phyloP scores from a whole-genome alignment of 2,797 vertebrate species.

The Artibeus jamaicensis region DNA sequence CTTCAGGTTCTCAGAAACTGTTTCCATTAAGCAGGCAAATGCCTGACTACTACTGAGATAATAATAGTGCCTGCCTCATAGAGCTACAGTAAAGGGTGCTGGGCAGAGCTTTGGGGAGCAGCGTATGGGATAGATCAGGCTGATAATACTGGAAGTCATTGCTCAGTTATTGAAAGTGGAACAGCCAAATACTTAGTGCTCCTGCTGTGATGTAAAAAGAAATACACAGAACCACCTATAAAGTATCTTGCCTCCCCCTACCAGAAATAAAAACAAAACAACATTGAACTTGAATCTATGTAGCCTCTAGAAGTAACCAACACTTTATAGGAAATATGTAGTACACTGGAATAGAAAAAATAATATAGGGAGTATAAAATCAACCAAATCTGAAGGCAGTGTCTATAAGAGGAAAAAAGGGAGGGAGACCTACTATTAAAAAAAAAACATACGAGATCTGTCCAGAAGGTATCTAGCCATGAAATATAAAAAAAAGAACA shows the following conservation, averaged over 20 bases:
- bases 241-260: background rate
- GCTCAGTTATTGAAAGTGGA: background rate
- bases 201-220: background rate
- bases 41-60: background rate
- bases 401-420: background rate
- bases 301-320: background rate
- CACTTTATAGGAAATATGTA: background rate
- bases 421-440: too few species aligned
- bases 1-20: background rate
- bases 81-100: background rate
- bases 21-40: background rate
- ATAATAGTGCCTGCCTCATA: rapidly evolving
- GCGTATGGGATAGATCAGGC: too few species aligned
- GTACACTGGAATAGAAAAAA: background rate
- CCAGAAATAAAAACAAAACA: too few species aligned
- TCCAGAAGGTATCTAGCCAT: too few species aligned
- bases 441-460: too few species aligned
- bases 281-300: too few species aligned
- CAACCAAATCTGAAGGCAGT: background rate
- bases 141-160: too few species aligned
- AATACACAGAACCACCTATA: background rate
- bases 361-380: background rate
- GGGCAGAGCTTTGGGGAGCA: background rate
- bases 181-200: background rate
- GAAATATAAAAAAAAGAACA: too few species aligned